These are phyloP conservation scores for Calonectris borealis DNA, from an alignment of 2,113 vertebrate species.

Conservation along the genomic window DNA sequence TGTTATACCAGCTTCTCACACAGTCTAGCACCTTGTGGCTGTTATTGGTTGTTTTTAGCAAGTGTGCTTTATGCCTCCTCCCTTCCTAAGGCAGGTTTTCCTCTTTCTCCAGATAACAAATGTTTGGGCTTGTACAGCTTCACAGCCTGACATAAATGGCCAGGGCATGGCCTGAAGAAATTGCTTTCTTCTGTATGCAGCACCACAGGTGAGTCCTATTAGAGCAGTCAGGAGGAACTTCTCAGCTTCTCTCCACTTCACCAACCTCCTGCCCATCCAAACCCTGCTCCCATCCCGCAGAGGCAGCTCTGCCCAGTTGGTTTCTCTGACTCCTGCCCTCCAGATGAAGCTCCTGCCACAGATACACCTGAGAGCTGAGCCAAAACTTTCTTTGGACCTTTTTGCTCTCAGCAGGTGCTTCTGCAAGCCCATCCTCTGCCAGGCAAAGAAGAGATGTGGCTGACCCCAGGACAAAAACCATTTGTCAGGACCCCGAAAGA, in stretches of 20 bases:
- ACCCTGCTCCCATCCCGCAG: background rate
- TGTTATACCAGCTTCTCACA: background rate
- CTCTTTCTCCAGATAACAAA: background rate
- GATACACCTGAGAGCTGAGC: background rate
- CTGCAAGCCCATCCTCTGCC: background rate
- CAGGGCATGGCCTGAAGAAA: background rate
- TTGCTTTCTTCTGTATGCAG: background rate
- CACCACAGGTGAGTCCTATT: background rate
- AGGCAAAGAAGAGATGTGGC: background rate
- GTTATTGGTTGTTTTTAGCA: background rate
- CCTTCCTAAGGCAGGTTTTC: background rate
- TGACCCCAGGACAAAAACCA: background rate
- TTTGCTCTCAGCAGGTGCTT: background rate
- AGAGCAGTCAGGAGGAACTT: background rate
- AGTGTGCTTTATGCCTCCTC: background rate
- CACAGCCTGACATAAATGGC: background rate
- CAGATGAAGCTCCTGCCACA: background rate
- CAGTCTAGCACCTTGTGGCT: background rate
- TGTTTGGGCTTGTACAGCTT: background rate
- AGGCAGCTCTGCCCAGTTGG: background rate
- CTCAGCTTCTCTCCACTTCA: background rate
- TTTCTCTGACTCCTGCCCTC: background rate
- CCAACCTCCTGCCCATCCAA: background rate
- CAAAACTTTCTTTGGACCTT: background rate
- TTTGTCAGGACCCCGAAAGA: background rate